phyloP scores from a whole-genome alignment of 2,113 vertebrate genomes.

The Syngnathus typhle region DNA sequence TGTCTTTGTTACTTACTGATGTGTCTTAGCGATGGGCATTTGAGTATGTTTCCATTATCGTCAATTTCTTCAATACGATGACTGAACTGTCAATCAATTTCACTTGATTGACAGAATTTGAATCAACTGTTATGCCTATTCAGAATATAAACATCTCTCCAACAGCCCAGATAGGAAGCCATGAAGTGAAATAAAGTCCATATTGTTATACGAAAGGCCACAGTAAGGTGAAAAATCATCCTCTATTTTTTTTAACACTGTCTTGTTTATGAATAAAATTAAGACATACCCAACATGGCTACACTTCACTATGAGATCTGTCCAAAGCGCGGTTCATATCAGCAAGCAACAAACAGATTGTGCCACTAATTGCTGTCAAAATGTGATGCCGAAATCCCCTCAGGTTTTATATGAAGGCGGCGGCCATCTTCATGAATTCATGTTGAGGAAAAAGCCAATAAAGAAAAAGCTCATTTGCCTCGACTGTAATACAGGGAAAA shows the following conservation, averaged over 20 bases:
- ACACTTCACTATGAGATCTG: constrained; percentile 62
- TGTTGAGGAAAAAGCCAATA: constrained; percentile 62
- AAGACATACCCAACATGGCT: constrained; percentile 64
- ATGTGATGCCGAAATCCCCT: constrained; percentile 68
- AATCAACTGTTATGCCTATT: constrained; percentile 7
- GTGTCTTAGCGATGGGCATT: constrained; percentile 2
- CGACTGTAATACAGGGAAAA: constrained; percentile 26
- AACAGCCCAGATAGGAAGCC: constrained; percentile 64
- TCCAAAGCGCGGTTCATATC: constrained; percentile 63
- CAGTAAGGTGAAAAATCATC: constrained; percentile 82
- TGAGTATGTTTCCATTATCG: not conserved
- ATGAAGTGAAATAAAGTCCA: constrained; percentile 67
- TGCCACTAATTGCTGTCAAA: constrained; percentile 73
- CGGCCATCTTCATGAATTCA: constrained; percentile 61
- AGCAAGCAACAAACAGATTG: constrained; percentile 69
- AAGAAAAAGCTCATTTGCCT: constrained; percentile 48
- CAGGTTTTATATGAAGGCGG: constrained; percentile 59
- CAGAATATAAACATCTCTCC: constrained; percentile 58
- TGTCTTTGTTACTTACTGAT: constrained; percentile 31
- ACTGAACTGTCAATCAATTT: not conserved
- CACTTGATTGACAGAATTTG: not conserved
- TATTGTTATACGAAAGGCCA: constrained; percentile 88
- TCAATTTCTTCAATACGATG: not conserved
- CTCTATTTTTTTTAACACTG: constrained; percentile 48
- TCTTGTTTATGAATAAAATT: constrained; percentile 62